phyloP scores from a whole-genome alignment of 2,113 vertebrate species.

The Zosterops hypoxanthus region DNA sequence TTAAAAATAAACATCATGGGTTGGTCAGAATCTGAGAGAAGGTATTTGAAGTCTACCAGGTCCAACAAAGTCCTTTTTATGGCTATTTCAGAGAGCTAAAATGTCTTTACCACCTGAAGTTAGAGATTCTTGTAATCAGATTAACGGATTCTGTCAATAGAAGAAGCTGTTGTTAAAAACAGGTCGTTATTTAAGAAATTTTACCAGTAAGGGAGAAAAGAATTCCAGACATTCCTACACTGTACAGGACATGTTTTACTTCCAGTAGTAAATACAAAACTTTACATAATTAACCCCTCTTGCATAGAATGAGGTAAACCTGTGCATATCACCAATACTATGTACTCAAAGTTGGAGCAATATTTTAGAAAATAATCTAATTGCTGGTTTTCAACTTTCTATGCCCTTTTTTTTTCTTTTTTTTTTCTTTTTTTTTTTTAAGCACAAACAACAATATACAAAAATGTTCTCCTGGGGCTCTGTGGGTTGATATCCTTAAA shows the following conservation, averaged over 20 bases:
- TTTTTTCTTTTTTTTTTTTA: slow-evolving; percentile 10
- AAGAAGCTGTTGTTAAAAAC: slow-evolving; percentile 62
- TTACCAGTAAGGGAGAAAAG: slow-evolving; percentile 61
- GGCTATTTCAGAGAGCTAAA: slow-evolving; percentile 42
- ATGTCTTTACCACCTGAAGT: slow-evolving; percentile 57
- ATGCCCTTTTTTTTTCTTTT: slow-evolving; percentile 59
- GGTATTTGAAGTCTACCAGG: slow-evolving; percentile 66
- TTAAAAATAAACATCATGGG: neutral
- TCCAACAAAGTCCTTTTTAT: slow-evolving; percentile 46
- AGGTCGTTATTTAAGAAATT: slow-evolving; percentile 62
- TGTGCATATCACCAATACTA: slow-evolving; percentile 78
- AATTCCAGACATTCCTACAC: slow-evolving; percentile 77
- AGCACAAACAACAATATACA: slow-evolving; percentile 72
- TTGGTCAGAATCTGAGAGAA: slow-evolving; percentile 49
- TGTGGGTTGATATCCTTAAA: slow-evolving; percentile 69
- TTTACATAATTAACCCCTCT: slow-evolving; percentile 79
- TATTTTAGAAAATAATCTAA: slow-evolving; percentile 78
- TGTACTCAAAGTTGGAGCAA: slow-evolving; percentile 77
- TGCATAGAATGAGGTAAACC: slow-evolving; percentile 87
- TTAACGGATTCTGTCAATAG: slow-evolving; percentile 58
- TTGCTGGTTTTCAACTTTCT: slow-evolving; percentile 84
- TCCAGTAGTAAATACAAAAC: slow-evolving; percentile 82
- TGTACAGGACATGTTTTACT: slow-evolving; percentile 76
- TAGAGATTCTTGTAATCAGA: slow-evolving; percentile 53
- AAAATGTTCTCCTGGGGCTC: slow-evolving; percentile 75